Percentiles rank a stretch among this genome's conserved stretches.
These are phyloP conservation scores for Tachuris rubrigastra DNA, from an alignment of 2,113 vertebrate species.

Conservation along the genomic window DNA sequence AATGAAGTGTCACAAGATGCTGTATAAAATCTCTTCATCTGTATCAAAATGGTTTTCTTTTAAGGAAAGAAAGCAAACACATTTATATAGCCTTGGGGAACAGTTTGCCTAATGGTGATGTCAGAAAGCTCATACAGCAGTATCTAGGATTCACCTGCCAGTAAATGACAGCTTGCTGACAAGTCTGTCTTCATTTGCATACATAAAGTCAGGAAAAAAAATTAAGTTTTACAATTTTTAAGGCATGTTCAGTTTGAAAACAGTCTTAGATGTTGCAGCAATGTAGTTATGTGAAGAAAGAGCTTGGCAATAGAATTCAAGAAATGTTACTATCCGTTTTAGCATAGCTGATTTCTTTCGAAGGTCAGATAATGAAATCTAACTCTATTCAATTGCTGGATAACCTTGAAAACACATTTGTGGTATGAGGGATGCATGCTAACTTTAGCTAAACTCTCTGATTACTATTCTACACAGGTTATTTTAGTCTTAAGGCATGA, in stretches of 20 bases:
- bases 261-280: background rate
- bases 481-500: background rate
- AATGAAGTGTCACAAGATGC: background rate
- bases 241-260: conserved; percentile 21
- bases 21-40: background rate
- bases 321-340: background rate
- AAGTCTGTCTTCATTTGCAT: conserved; percentile 15
- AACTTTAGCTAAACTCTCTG: conserved; percentile 1
- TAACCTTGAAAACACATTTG: conserved; percentile 51
- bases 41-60: background rate
- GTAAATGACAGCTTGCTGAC: conserved; percentile 9
- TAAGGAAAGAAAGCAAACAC: background rate
- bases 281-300: background rate
- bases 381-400: background rate
- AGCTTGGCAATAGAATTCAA: background rate
- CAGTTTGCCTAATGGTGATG: background rate
- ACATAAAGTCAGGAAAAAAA: background rate
- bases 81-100: background rate
- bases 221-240: background rate
- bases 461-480: background rate
- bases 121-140: background rate
- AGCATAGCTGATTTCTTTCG: background rate
- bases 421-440: background rate
- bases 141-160: background rate
- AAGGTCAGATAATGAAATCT: conserved; percentile 7